Evolutionary conservation across 1,140 invertebrate genomes (phyloP).

Genomic region (Calliphora vicina): DNA sequence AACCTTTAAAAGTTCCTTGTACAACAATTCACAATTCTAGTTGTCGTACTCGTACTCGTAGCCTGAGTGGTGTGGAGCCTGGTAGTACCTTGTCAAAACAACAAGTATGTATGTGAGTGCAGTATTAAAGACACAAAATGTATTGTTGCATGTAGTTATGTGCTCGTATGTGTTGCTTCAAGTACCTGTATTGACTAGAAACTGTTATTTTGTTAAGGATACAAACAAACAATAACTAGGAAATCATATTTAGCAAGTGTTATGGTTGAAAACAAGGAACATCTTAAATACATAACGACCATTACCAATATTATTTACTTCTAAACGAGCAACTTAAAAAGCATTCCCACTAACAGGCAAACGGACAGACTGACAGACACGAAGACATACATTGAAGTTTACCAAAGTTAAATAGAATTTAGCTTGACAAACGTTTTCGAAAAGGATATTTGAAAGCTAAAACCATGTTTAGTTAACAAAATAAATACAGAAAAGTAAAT

Average conservation of each 20-base stretch:
- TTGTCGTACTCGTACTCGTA: too few relatives aligned
- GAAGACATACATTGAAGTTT: not conserved
- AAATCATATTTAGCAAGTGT: not conserved
- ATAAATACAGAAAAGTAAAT: not conserved
- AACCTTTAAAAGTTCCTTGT: not conserved
- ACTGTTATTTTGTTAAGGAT: not conserved
- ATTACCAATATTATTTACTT: too few relatives aligned
- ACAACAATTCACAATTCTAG: too few relatives aligned
- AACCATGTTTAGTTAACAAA: not conserved
- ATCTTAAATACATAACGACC: not conserved
- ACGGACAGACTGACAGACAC: not conserved
- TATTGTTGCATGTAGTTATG: too few relatives aligned
- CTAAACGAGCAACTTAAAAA: too few relatives aligned
- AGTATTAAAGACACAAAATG: too few relatives aligned
- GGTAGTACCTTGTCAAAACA: too few relatives aligned
- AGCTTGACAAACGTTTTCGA: not conserved
- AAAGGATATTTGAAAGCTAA: not conserved
- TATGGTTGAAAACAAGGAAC: not conserved
- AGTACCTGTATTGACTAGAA: not conserved
- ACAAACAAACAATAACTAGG: not conserved
- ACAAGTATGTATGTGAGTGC: too few relatives aligned
- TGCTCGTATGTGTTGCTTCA: too few relatives aligned
- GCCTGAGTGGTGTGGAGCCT: too few relatives aligned
- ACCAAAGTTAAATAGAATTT: not conserved
- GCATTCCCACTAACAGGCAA: too few relatives aligned